Conservation (phyloP, 2,797 vertebrate species). For the Vultur gryphus region DNA sequence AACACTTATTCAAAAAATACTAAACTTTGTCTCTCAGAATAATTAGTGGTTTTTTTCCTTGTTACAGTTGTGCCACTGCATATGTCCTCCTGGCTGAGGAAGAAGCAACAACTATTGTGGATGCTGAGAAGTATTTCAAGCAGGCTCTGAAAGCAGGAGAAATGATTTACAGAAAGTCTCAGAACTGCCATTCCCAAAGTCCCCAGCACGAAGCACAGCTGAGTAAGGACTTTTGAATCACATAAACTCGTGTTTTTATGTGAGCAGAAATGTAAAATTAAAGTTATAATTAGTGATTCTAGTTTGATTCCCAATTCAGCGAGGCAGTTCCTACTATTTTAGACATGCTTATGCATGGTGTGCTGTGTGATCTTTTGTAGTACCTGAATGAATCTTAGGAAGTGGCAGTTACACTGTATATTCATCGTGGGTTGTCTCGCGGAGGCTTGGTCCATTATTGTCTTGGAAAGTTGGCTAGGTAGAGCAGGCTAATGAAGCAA, state of each 20-base stretch:
- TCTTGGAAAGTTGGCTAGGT: not conserved
- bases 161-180: constrained; percentile 78
- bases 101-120: constrained; percentile 95
- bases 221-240: constrained; percentile 67
- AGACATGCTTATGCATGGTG: no score
- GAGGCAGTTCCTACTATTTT: not conserved
- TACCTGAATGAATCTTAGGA: not conserved
- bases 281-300: not conserved
- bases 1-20: not conserved
- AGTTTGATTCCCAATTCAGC: not conserved
- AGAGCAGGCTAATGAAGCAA: not conserved
- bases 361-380: no score
- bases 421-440: not conserved
- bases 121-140: constrained; percentile 95
- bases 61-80: constrained; percentile 87
- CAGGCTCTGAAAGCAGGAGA: constrained; percentile 93
- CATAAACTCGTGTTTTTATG: not conserved
- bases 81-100: constrained; percentile 97
- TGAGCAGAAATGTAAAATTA: not conserved
- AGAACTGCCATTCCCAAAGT: constrained; percentile 78
- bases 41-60: not conserved
- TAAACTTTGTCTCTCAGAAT: not conserved
- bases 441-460: not conserved
- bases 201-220: constrained; percentile 81
- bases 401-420: not conserved